Evolutionary conservation across 2,113 vertebrate genomes (phyloP).

Genomic region (Corythornis madagascariensis): DNA sequence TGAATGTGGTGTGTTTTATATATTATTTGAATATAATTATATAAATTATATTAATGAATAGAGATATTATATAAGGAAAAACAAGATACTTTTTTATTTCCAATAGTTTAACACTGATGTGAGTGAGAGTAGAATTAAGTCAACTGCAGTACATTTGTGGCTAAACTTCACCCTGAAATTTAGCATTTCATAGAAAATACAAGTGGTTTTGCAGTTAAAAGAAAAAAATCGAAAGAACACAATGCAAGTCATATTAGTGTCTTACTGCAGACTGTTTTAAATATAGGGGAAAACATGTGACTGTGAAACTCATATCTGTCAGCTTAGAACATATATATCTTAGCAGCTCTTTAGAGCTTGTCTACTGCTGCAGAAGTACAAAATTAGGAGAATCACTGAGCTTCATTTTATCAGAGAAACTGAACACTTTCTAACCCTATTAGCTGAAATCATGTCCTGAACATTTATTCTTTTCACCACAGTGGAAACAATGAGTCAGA

Average conservation of each 20-base stretch:
- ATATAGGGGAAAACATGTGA: background rate
- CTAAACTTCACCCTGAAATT: background rate
- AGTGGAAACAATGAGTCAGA: background rate
- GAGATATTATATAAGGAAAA: background rate
- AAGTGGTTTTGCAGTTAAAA: background rate
- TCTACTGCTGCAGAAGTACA: background rate
- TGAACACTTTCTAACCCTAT: background rate
- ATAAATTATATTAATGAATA: background rate
- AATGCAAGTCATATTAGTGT: background rate
- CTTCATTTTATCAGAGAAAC: background rate
- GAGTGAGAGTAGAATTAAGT: background rate
- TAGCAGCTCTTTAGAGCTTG: background rate
- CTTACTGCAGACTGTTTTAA: background rate
- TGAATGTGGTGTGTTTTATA: too few species aligned
- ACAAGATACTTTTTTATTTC: background rate
- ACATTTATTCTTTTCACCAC: background rate
- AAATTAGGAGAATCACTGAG: background rate
- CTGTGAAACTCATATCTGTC: background rate
- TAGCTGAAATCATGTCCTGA: background rate
- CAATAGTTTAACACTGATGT: fast-evolving
- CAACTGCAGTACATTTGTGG: background rate
- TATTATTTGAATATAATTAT: too few species aligned
- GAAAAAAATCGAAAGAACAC: background rate
- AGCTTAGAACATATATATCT: background rate
- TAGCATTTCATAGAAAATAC: background rate